Percentiles rank a stretch among this genome's conserved stretches.
Evolutionary conservation across 2,888 invertebrate species (phyloP).

Genomic region (Mythimna ferrago): DNA sequence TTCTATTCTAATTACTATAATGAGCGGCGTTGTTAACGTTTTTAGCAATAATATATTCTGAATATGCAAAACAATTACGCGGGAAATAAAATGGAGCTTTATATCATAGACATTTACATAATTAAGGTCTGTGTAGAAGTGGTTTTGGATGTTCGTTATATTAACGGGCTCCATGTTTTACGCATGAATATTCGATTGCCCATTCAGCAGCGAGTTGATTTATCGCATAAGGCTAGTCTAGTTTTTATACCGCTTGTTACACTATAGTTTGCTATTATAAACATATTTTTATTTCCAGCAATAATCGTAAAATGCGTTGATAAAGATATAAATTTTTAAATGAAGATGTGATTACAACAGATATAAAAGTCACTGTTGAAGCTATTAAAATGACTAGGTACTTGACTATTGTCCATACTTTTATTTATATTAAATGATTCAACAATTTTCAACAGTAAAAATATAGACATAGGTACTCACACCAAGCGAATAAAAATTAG

Average conservation of each 20-base stretch:
- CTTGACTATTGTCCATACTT: neutral
- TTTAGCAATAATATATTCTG: constrained; percentile 43
- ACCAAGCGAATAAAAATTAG: neutral
- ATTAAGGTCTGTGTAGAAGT: constrained; percentile 76
- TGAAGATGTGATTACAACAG: constrained; percentile 12
- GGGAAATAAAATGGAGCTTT: constrained; percentile 67
- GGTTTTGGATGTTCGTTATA: constrained; percentile 74
- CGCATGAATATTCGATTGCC: constrained; percentile 81
- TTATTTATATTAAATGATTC: neutral
- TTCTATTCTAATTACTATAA: constrained; percentile 47
- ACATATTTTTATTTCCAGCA: constrained; percentile 55
- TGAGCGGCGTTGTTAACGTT: constrained; percentile 32
- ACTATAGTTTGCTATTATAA: constrained; percentile 33
- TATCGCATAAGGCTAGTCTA: constrained; percentile 63
- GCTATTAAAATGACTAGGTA: neutral
- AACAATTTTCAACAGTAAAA: neutral
- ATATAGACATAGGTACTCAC: neutral
- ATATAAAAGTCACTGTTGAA: constrained; percentile 13
- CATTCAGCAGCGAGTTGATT: constrained; percentile 72
- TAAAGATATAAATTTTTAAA: constrained; percentile 38
- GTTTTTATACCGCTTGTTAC: constrained; percentile 62
- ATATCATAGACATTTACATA: constrained; percentile 77
- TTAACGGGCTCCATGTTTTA: constrained; percentile 71
- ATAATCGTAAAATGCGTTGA: constrained; percentile 60
- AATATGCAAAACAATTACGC: constrained; percentile 55